Percentiles rank a stretch among this genome's conserved stretches.
These are phyloP conservation scores for Taenioides sp. DNA, from an alignment of 2,797 vertebrate species.

Conservation along the genomic window DNA sequence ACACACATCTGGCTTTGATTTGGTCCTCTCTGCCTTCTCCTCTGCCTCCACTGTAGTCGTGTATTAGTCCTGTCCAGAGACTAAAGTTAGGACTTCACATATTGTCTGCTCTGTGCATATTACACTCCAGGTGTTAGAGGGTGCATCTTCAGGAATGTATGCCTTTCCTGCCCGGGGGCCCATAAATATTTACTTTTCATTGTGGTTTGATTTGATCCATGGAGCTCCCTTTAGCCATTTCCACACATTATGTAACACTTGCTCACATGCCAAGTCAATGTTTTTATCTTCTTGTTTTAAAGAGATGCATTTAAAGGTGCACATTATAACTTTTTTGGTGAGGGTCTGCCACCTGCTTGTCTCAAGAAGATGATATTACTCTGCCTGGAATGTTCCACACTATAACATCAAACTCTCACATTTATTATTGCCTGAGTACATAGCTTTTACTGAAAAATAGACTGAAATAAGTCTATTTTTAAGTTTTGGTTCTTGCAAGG, in stretches of 20 bases:
- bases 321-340: background rate
- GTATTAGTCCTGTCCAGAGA: slow-evolving; percentile 53
- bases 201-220: slow-evolving; percentile 17
- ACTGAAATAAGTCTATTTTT: too few relatives aligned
- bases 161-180: slow-evolving; percentile 29
- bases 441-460: too few relatives aligned
- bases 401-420: background rate
- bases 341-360: background rate
- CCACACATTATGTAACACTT: slow-evolving; percentile 49
- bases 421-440: background rate
- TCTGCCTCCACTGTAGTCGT: slow-evolving; percentile 42
- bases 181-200: slow-evolving; percentile 33
- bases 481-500: too few relatives aligned
- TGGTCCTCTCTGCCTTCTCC: slow-evolving; percentile 38
- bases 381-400: background rate
- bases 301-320: background rate
- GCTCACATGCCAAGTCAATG: slow-evolving; percentile 39
- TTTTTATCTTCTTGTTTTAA: slow-evolving; percentile 5
- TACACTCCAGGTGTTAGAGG: slow-evolving; percentile 20
- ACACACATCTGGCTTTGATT: slow-evolving; percentile 77
- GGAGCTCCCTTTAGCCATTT: background rate
- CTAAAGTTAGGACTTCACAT: slow-evolving; percentile 32
- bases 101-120: slow-evolving; percentile 11
- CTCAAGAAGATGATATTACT: background rate
- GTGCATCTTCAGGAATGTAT: slow-evolving; percentile 26